Base-by-base conservation (phyloP, 2,888 invertebrate genomes). In the Drosophila robusta region DNA sequence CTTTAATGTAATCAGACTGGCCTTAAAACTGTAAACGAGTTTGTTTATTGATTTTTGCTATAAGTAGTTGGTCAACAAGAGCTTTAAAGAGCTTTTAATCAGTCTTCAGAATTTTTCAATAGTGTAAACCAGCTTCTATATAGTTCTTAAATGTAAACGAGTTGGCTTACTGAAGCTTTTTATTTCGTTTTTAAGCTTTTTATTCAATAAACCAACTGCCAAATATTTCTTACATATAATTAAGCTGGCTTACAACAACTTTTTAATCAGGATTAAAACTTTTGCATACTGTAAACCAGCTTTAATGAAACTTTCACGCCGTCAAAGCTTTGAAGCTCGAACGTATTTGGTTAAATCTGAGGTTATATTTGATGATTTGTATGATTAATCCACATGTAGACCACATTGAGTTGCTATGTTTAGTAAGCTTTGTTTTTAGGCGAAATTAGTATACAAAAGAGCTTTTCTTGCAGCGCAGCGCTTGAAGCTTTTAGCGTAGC, bases 361-460 rank as follows among this genome's bases (percentile, higher is more conserved):
- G 66, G 79, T 80, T 80, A 80, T 68, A 62, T 62, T 60, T 80
- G 80, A 80, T 82, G 76, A 74, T 58, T 70, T 76, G 70, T 58
- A 66, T 77, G 78, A 78, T 85, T 83, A 81, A 77, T 87, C 89
- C 89, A 79, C 81, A 81, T 75, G 83, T 79, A 84, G 89, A 89
- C 89, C 89, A 87, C 77, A 83, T 72, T 80, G 80, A 88, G 81
- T 79, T 86, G 86, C 86, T 80, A 83, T 77, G 72, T 77, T 86
- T 78, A 73, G 88, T 86, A 83, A 87, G 84, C 79, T 77, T 24
- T 44, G 12, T 54, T 45, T 83, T 74, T 58, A 84, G 76, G 74
- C 77, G 82, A 87, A 85, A 87, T 88, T 89, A 89, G 89, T 89
- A 88, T 88, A 89, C 87, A 89, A 89, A 78, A 81, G 83, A 87